These are phyloP conservation scores for Trachelipus rathkii DNA, from an alignment of 1,140 invertebrate genomes.

Conservation along the genomic window DNA sequence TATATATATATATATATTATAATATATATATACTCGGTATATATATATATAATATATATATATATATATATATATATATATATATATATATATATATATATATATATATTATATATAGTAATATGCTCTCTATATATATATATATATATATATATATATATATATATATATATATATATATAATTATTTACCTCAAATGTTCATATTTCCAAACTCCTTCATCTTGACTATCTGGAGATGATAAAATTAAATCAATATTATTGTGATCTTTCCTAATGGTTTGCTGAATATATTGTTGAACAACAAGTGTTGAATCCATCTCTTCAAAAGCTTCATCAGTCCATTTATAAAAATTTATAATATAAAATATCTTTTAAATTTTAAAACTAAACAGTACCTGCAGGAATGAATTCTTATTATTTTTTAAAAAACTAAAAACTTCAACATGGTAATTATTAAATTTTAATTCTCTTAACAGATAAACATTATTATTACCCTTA, in stretches of 20 bases:
- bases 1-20: too few relatives aligned
- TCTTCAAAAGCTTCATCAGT: conserved; percentile 97
- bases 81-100: conserved; percentile 2
- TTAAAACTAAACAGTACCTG: too few relatives aligned
- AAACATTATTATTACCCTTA: too few relatives aligned
- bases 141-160: too few relatives aligned
- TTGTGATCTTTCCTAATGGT: conserved; percentile 86
- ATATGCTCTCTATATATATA: too few relatives aligned
- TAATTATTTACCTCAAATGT: conserved; percentile 69
- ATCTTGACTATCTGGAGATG: conserved; percentile 93
- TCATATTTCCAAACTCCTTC: conserved; percentile 99
- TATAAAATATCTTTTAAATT: not conserved
- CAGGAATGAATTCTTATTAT: too few relatives aligned
- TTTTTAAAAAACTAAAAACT: too few relatives aligned
- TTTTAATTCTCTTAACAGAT: too few relatives aligned
- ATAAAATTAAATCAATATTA: conserved; percentile 90
- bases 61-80: not conserved
- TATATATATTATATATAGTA: conserved; percentile 6
- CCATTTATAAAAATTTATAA: conserved; percentile 91
- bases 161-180: too few relatives aligned
- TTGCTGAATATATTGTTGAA: conserved; percentile 99
- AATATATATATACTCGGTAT: too few relatives aligned
- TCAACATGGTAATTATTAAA: too few relatives aligned
- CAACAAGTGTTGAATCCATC: conserved; percentile 97
- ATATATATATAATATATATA: not conserved